Base-by-base conservation (phyloP, 2,113 vertebrate species). In the Prochilodus magdalenae region DNA sequence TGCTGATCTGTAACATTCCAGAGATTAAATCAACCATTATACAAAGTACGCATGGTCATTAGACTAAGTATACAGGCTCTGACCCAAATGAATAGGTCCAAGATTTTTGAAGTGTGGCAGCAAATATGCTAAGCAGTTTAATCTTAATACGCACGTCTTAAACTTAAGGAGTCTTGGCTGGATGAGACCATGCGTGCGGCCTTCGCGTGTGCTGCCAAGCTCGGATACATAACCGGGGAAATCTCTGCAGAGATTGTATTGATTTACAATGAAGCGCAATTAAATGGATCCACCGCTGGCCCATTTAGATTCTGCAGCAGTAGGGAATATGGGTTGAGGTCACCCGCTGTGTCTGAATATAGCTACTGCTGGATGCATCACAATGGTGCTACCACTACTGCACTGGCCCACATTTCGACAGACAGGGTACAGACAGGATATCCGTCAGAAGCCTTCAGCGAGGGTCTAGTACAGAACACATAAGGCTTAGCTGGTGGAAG, bases 281-380 rank as follows among this genome's bases (percentile, higher is more conserved):
- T 76, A 82, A 73, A 27, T 82, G 82, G 83, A 70, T 86, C 44
- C 63, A 75, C 51, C 73, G 4, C 75, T 83, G 84, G 49, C 77
- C 80, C 69, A 85, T 78, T 85, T 80, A 53, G 78, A 57, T 77
- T 85, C 40, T 26, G 49, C 70, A 75, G 78, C 66, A 59, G 83
- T 86, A 83, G 87, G 69, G 84, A 88, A 87, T 84, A n/a, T 88
- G 62, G 77, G 82, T 86, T 86, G 84, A 87, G 88, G 85, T 88
- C 79, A 84, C 63, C 53, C 70, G 26, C 59, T 57, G 60, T 73
- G 29, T 84, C 87, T 85, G 73, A 84, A 82, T 79, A 77, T 83
- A 87, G 66, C 57, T 30, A 14, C 30, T 63, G 76, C 33, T 53
- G 30, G 51, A 86, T 26, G 29, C 77, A 73, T 78, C 78, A 79